Conservation (phyloP, 2,888 invertebrate species). For the Idaea biselata region DNA sequence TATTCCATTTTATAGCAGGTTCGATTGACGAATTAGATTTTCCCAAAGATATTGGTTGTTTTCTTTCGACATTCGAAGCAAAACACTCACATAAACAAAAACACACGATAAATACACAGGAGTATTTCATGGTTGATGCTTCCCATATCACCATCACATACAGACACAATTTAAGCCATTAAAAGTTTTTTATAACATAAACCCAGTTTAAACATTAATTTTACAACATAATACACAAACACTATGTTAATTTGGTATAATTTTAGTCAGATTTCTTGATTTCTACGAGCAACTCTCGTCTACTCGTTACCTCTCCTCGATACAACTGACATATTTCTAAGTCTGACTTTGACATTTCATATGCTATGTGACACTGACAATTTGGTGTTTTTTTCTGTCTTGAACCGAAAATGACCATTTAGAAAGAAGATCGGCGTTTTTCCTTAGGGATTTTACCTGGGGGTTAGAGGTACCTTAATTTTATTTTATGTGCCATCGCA, state of each 20-base stretch:
- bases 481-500: no score
- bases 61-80: slow-evolving; percentile 47
- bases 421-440: no score
- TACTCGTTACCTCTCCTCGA: background rate
- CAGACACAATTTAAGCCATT: background rate
- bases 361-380: no score
- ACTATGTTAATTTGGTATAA: background rate
- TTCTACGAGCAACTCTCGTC: background rate
- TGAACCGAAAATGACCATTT: no score
- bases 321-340: no score
- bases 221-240: background rate
- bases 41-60: slow-evolving; percentile 45
- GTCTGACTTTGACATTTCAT: no score
- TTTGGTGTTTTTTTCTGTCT: no score
- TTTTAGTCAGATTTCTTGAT: no score
- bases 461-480: no score
- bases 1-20: slow-evolving; percentile 64
- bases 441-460: no score
- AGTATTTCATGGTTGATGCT: slow-evolving; percentile 69
- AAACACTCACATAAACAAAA: slow-evolving; percentile 55
- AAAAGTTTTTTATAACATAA: slow-evolving; percentile 8
- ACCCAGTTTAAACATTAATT: slow-evolving; percentile 3
- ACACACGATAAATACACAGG: slow-evolving; percentile 64
- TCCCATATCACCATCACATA: slow-evolving; percentile 58
- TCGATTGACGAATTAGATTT: slow-evolving; percentile 61